Evolutionary conservation across 64 coral and sea anemone genomes (phyloP).

Genomic region (Orbicella faveolata): DNA sequence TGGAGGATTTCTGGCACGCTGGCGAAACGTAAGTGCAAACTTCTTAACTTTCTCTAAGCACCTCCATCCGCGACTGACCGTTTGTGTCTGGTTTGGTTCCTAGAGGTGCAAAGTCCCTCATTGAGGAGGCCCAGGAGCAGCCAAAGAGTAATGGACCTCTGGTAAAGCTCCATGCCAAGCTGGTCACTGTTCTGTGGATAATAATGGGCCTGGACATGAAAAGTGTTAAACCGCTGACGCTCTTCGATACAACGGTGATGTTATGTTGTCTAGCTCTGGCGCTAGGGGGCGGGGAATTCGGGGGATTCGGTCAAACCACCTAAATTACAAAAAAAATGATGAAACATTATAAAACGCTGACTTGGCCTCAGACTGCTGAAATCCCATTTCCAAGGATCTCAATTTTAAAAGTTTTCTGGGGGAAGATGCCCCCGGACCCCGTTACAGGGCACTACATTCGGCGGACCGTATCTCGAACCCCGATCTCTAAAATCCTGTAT

Average conservation of each 20-base stretch:
- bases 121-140: constrained; percentile 73
- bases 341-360: too few species aligned
- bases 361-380: too few species aligned
- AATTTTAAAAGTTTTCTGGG: too few species aligned
- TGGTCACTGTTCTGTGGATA: constrained; percentile 83
- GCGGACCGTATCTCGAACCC: too few species aligned
- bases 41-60: neutral
- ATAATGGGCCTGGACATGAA: constrained; percentile 89
- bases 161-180: constrained; percentile 67
- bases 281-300: too few species aligned
- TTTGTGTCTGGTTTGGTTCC: neutral
- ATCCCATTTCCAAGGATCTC: too few species aligned
- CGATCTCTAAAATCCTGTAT: too few species aligned
- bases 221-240: constrained; percentile 83
- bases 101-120: constrained; percentile 35
- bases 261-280: neutral
- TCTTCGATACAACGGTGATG: constrained; percentile 83
- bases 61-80: neutral
- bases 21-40: constrained; percentile 55
- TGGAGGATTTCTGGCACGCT: constrained; percentile 86
- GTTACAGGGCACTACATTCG: too few species aligned
- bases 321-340: too few species aligned
- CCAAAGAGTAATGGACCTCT: constrained; percentile 62
- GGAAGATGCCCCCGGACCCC: too few species aligned
- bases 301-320: too few species aligned